Conservation (phyloP, 2,888 invertebrate species). For the Trichopoda pennipes region DNA sequence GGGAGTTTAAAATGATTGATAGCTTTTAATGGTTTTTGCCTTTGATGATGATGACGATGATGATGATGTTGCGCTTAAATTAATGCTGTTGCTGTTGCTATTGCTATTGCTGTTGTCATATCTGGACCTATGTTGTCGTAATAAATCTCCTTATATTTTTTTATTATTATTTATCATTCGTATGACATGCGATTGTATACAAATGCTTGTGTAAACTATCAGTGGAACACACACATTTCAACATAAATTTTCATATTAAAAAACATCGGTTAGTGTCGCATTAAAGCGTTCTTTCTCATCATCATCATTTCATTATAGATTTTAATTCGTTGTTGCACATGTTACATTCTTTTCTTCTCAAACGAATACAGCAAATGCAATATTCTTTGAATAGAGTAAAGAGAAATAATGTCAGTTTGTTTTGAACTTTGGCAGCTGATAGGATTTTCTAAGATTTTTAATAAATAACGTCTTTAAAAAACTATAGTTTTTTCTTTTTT, state of each 20-base stretch:
- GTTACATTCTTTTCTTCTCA: too few relatives aligned
- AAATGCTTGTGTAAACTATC: background rate
- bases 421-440: background rate
- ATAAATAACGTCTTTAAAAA: too few relatives aligned
- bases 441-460: background rate
- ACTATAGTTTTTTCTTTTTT: too few relatives aligned
- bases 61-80: constrained; percentile 51
- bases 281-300: constrained; percentile 56
- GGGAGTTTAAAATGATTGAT: constrained; percentile 65
- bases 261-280: constrained; percentile 54
- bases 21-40: constrained; percentile 59
- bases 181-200: constrained; percentile 64
- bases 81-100: constrained; percentile 39
- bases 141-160: constrained; percentile 71
- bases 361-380: background rate
- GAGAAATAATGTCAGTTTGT: too few relatives aligned
- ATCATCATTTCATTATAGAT: constrained; percentile 37
- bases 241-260: constrained; percentile 46
- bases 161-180: constrained; percentile 69
- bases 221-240: constrained; percentile 2
- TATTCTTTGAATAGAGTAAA: background rate
- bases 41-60: constrained; percentile 21
- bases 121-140: constrained; percentile 69
- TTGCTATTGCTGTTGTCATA: constrained; percentile 57
- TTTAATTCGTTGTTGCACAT: background rate